These are phyloP conservation scores for Griposia aprilina DNA, from an alignment of 2,888 invertebrate genomes.

Conservation along the genomic window DNA sequence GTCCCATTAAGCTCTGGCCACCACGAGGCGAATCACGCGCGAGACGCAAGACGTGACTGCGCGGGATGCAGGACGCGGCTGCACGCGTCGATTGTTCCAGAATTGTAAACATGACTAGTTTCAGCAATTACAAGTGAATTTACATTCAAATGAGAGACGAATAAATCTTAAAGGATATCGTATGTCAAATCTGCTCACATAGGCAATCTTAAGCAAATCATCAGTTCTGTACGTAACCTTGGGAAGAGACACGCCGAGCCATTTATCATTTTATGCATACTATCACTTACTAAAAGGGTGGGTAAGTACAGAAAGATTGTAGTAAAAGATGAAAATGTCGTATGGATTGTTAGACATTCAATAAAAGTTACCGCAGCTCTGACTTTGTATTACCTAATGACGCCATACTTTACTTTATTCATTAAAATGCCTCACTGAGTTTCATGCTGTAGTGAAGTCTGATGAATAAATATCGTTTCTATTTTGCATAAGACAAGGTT, in stretches of 20 bases:
- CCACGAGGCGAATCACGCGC: background rate
- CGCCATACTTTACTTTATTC: background rate
- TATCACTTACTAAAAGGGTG: too few species aligned
- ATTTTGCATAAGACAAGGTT: too few species aligned
- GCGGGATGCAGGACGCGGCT: background rate
- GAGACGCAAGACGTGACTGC: background rate
- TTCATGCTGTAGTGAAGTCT: too few species aligned
- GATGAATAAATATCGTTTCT: too few species aligned
- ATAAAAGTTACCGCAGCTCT: background rate
- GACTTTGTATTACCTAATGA: background rate
- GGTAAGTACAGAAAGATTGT: background rate
- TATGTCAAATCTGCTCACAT: slow-evolving; percentile 24
- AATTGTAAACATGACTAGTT: background rate
- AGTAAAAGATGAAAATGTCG: background rate
- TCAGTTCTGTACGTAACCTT: slow-evolving; percentile 17
- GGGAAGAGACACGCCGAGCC: background rate
- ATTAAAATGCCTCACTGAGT: too few species aligned
- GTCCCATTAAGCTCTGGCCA: background rate
- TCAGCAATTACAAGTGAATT: background rate
- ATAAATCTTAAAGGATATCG: slow-evolving; percentile 22
- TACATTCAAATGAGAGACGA: slow-evolving; percentile 15
- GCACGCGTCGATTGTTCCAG: too few species aligned
- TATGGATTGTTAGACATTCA: background rate
- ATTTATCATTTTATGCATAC: slow-evolving; percentile 41
- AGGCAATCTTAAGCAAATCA: slow-evolving; percentile 38